These are phyloP conservation scores for Aporrectodea caliginosa DNA, from an alignment of 1,140 invertebrate species.

Conservation along the genomic window DNA sequence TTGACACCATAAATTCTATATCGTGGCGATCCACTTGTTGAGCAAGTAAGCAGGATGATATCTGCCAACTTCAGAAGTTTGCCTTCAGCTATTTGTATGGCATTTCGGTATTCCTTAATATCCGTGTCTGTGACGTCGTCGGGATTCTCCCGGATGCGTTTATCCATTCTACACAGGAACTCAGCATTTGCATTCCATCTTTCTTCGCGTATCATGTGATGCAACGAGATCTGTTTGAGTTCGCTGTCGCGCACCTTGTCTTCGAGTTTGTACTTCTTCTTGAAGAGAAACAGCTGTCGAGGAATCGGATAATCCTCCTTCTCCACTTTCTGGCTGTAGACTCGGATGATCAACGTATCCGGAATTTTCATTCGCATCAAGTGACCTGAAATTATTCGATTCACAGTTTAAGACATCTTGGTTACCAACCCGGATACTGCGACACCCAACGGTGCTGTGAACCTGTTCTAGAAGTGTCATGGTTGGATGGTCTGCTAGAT, in stretches of 20 bases:
- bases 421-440: no score
- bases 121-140: neutral
- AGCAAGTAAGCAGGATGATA: slow-evolving; percentile 20
- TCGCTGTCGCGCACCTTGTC: slow-evolving; percentile 1
- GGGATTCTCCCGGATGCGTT: neutral
- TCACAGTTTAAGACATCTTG: no score
- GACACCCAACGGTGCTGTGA: no score
- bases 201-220: slow-evolving; percentile 39
- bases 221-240: slow-evolving; percentile 41
- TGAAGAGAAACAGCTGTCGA: slow-evolving; percentile 10
- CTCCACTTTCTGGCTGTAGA: slow-evolving; percentile 43
- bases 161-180: neutral
- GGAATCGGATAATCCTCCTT: slow-evolving; percentile 43
- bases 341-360: slow-evolving; percentile 40
- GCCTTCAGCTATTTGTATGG: neutral
- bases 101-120: neutral
- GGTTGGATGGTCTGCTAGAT: no score
- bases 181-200: neutral
- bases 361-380: slow-evolving; percentile 2
- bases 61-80: neutral
- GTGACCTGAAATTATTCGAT: no score
- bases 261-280: slow-evolving; percentile 10
- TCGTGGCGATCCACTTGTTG: neutral
- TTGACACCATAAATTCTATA: neutral
- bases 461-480: no score